Base-by-base conservation (phyloP, 2,888 invertebrate species). In the Pseudococcus viburni region DNA sequence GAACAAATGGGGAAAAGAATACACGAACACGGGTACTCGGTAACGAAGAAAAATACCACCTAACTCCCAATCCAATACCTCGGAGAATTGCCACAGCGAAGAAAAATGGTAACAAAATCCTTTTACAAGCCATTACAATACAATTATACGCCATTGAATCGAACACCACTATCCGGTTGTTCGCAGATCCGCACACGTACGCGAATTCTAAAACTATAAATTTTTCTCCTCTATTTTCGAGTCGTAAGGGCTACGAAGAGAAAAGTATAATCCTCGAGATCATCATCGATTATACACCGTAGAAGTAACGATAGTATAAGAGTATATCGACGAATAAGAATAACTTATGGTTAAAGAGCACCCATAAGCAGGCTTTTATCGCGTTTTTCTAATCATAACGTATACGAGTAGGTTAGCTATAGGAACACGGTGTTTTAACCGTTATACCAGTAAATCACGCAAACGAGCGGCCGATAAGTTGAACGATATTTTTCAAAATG, bases 401-500 rank as follows among this genome's bases (percentile, higher is more conserved):
- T 73, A 33, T 33, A 33, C 26, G 26, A 33, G 26, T 33, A 33
- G 26, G 26, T 33, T 33, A 33, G 26, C 26, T 33, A 33, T 33
- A 33, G 26, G 26, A 33, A 73, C 68, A 73, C 33, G 12, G 26
- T 73, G 33, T 73, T 80, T 80, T 19, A 42, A 80, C n/a, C n/a
- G 68, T 80, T 80, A 80, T 80, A 80, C 46, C 80, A 9, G n/a
- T 80, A 80, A 80, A 80, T 80, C 80, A 80, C 80, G 80, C 46
- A 80, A 80, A 39, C 80, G 42, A 39, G 42, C 42, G n/a, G 80
- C n/a, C 80, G 80, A 80, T 42, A 80, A 80, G 80, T 73, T 80
- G 80, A n/a, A 80, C 80, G 46, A 80, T 80, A 80, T 80, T 73
- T 73, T 80, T 42, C 80, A 80, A 80, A 42, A 80, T 42, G 80